Conservation (phyloP, 2,113 vertebrate species). For the Colius striatus region DNA sequence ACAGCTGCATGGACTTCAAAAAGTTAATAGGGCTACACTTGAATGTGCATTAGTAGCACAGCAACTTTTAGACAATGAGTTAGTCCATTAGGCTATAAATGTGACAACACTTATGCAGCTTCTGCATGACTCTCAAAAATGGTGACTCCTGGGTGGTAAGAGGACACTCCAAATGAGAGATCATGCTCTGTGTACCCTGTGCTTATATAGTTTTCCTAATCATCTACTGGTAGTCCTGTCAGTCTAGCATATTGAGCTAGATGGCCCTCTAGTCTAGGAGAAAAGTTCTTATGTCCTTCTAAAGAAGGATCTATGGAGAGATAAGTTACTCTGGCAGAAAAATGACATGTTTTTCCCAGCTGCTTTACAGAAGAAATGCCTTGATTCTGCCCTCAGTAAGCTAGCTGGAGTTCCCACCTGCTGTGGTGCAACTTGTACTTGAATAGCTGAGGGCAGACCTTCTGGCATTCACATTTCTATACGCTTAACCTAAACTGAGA, state of each 20-base stretch:
- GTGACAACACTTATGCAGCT: neutral
- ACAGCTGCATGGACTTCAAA: neutral
- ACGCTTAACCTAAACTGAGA: neutral
- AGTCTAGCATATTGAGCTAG: neutral
- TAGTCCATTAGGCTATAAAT: neutral
- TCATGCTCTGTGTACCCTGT: neutral
- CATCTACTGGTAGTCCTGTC: neutral
- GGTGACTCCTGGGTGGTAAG: neutral
- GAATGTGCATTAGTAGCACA: neutral
- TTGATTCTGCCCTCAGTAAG: neutral
- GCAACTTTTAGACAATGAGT: neutral
- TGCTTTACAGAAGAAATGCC: neutral
- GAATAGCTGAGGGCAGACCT: neutral
- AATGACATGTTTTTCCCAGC: neutral
- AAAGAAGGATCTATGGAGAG: neutral
- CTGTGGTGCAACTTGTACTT: neutral
- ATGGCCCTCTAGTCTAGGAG: neutral
- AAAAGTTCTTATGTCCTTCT: neutral
- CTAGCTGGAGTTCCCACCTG: neutral
- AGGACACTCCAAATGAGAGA: neutral
- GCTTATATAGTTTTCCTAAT: neutral
- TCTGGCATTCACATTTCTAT: neutral
- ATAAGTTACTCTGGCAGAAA: neutral
- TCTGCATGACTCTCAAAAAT: neutral
- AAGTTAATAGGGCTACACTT: neutral